Evolutionary conservation across 2,113 vertebrate species (phyloP).

Genomic region (Cyanoderma ruficeps): DNA sequence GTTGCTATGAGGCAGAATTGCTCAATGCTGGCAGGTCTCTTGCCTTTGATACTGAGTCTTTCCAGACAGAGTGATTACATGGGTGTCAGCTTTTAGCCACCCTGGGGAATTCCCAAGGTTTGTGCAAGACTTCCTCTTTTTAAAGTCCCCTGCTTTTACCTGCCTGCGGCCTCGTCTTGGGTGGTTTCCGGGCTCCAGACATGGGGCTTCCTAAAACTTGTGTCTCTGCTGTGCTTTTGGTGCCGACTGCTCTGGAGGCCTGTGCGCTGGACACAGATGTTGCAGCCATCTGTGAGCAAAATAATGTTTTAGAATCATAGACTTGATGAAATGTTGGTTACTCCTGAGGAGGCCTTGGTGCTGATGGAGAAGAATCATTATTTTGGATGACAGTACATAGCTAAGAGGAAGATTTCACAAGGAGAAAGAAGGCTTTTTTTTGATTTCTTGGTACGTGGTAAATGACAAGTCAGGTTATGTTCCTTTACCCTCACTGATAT

Average conservation of each 20-base stretch:
- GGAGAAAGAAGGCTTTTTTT: not conserved
- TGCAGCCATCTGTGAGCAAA: not conserved
- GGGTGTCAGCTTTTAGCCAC: not conserved
- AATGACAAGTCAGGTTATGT: not conserved
- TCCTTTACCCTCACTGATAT: not conserved
- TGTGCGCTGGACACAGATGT: not conserved
- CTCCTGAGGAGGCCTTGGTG: conserved; percentile 1
- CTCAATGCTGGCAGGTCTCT: not conserved
- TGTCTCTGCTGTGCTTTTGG: not conserved
- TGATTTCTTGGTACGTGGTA: not conserved
- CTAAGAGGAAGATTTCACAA: not conserved
- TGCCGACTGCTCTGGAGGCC: not conserved
- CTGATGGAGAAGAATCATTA: conserved; percentile 26
- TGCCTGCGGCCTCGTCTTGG: fast-evolving
- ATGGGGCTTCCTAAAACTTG: not conserved
- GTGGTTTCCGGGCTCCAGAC: not conserved
- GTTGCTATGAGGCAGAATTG: not conserved
- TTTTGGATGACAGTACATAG: not conserved
- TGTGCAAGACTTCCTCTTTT: not conserved
- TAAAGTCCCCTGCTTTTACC: not conserved
- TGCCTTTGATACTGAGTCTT: not conserved
- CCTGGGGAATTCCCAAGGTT: not conserved
- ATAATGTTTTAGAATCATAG: not conserved
- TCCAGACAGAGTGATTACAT: fast-evolving
- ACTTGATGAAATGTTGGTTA: not conserved